Evolutionary conservation across 2,797 vertebrate species (phyloP), one percentile per base, ranked within the genome.

Genomic region (Sebastes melanostomus): DNA sequence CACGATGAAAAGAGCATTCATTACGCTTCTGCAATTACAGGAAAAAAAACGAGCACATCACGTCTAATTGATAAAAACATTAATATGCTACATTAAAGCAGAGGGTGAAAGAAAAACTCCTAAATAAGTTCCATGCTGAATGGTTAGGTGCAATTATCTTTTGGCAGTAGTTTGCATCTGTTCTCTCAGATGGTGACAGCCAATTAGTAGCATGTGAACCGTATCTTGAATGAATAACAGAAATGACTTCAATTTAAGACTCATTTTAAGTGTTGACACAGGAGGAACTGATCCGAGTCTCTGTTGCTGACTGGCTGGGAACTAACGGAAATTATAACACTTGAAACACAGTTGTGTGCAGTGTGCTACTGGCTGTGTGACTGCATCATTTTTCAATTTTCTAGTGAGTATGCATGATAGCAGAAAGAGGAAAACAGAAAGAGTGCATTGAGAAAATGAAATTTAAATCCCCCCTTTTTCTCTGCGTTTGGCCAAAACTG

Each of bases 151-250:
- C 62, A 85, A 83, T 91, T 86, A 85, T 88, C 69, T 82, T 78
- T 72, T 75, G 72, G 72, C 75, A 86, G 86, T 24, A 12, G 30
- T 71, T 82, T 80, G 75, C 79, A 84, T 88, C 82, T 85, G 70
- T 79, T 84, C 65, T 38, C 42, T 87, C 78, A 83, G 77, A 88
- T 56, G 75, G 67, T 85, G 84, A 77, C 73, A 81, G 78, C 84
- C 86, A 90, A 89, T 92, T 89, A 91, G 87, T 29, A 54, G 38
- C 60, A 76, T 72, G 66, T 78, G 80, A 86, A 88, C 66, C 55
- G 22, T 66, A 83, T 84, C 78, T 58, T 66, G 36, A 83, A 88
- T 67, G 62, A 88, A 90, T 60, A 88, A 52, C 62, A 74, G 65
- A 74, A 65, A 86, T 63, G 36, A 68, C 59, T 89, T 88, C 46